These are phyloP conservation scores for Petrocephalus microphthalmus DNA, from an alignment of 2,113 vertebrate species.

Conservation along the genomic window DNA sequence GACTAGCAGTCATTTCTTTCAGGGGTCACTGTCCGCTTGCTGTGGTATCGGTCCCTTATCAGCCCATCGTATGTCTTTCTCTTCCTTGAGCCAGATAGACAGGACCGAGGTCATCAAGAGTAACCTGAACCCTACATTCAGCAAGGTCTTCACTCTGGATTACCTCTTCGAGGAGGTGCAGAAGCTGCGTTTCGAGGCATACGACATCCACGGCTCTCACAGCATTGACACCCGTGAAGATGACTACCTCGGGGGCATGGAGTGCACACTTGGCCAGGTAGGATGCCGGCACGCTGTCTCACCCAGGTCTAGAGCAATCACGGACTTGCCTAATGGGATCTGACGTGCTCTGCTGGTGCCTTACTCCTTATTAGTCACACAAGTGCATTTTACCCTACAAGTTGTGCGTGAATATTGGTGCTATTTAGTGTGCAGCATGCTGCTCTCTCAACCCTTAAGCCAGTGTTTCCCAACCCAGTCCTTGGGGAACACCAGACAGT, in stretches of 20 bases:
- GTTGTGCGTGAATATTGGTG: neutral
- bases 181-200: conserved; percentile 88
- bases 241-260: conserved; percentile 85
- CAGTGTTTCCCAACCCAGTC: no score
- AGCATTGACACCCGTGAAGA: conserved; percentile 76
- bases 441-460: neutral
- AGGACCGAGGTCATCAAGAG: conserved; percentile 89
- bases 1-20: neutral
- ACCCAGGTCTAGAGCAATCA: no score
- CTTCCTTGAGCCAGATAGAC: conserved; percentile 66
- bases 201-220: conserved; percentile 79
- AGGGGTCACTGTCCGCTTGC: neutral
- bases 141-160: conserved; percentile 83
- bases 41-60: neutral
- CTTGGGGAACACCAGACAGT: no score
- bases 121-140: conserved; percentile 86
- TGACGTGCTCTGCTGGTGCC: neutral
- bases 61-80: neutral
- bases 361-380: neutral
- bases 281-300: neutral
- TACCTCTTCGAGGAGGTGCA: conserved; percentile 94
- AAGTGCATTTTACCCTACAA: neutral
- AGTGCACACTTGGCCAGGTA: conserved; percentile 90
- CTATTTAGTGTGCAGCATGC: neutral
- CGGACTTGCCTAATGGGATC: neutral